phyloP scores from a whole-genome alignment of 2,113 vertebrate species.

The Deroptyus accipitrinus region DNA sequence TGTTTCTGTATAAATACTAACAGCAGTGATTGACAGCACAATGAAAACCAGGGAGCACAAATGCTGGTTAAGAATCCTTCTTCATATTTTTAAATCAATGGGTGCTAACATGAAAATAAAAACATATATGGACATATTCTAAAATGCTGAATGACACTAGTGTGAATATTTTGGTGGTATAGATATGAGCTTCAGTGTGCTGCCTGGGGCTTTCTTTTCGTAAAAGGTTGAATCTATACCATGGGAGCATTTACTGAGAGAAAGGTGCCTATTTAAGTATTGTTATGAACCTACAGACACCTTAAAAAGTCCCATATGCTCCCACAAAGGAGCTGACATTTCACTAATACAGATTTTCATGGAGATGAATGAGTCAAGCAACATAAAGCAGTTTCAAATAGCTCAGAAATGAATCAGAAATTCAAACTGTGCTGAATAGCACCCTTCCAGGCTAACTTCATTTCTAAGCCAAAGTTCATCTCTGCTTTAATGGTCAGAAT shows the following conservation, averaged over 20 bases:
- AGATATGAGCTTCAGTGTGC: not conserved
- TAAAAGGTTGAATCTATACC: not conserved
- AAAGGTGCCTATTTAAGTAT: not conserved
- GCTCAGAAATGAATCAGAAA: slow-evolving; percentile 62
- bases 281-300: slow-evolving; percentile 7
- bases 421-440: slow-evolving; percentile 35
- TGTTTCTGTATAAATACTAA: not conserved
- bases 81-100: not conserved
- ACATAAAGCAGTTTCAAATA: slow-evolving; percentile 65
- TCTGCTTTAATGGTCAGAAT: slow-evolving; percentile 30
- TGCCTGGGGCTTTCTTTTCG: not conserved
- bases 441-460: slow-evolving; percentile 49
- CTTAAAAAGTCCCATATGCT: slow-evolving; percentile 27
- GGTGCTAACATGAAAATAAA: not conserved
- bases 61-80: not conserved
- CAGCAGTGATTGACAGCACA: not conserved
- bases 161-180: not conserved
- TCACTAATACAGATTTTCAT: slow-evolving; percentile 66
- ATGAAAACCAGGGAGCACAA: not conserved
- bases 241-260: not conserved
- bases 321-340: slow-evolving; percentile 53
- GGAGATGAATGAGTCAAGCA: slow-evolving; percentile 67
- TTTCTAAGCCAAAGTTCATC: slow-evolving; percentile 50
- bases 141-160: not conserved
- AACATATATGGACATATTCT: not conserved